A percentile compares a stretch with the other conserved stretches of the same genome.
These are phyloP conservation scores for Cryptophagus acutangulus DNA, from an alignment of 2,888 invertebrate species.

Conservation along the genomic window DNA sequence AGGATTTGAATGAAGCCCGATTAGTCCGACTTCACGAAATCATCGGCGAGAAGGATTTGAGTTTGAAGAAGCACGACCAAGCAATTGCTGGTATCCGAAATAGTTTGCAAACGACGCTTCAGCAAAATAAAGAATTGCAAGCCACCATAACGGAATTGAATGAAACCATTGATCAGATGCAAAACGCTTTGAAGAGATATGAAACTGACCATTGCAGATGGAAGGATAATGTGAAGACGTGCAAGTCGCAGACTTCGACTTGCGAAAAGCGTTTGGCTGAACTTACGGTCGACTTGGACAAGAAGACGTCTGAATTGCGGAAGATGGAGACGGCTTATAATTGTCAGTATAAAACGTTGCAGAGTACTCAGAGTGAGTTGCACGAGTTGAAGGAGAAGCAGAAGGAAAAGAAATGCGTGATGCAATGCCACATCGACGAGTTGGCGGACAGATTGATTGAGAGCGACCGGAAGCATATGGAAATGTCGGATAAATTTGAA, in stretches of 20 bases:
- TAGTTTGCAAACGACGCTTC: conserved; percentile 42
- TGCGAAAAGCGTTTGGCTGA: conserved; percentile 31
- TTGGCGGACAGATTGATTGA: conserved; percentile 27
- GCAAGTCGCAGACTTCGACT: conserved; percentile 24
- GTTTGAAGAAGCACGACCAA: conserved; percentile 31
- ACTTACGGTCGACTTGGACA: conserved; percentile 29
- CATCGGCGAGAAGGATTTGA: conserved; percentile 34
- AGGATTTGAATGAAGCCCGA: conserved; percentile 33
- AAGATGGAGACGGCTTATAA: conserved; percentile 33
- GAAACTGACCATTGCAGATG: conserved; percentile 25
- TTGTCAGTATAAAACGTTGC: conserved; percentile 31
- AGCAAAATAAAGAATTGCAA: conserved; percentile 35
- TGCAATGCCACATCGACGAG: conserved; percentile 27
- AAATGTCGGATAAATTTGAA: conserved; percentile 12
- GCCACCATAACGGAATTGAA: conserved; percentile 29
- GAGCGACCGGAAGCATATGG: conserved; percentile 22
- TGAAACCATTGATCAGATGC: conserved; percentile 28
- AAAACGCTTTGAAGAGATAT: conserved; percentile 23
- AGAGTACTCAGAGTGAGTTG: conserved; percentile 33
- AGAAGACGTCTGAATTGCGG: conserved; percentile 34
- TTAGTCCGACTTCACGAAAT: conserved; percentile 37
- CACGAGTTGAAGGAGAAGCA: conserved; percentile 29
- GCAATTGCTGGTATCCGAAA: conserved; percentile 41
- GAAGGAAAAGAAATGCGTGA: conserved; percentile 25
- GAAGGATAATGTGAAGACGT: conserved; percentile 23